These are phyloP conservation scores for Rhinoptilus africanus DNA, from an alignment of 2,113 vertebrate genomes.

Conservation along the genomic window DNA sequence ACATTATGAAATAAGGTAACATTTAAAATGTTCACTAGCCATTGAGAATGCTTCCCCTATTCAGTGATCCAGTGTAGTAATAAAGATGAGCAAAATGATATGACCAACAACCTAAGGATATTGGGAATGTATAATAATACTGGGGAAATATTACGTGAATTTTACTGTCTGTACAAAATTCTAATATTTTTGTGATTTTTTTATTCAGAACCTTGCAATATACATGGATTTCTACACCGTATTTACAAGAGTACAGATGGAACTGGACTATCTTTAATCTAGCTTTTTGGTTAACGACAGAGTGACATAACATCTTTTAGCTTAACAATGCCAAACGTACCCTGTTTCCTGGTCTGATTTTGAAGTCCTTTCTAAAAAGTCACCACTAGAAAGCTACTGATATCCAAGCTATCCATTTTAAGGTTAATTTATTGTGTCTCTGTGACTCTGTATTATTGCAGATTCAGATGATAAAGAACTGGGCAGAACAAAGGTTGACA, in stretches of 20 bases:
- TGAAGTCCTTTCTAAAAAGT: neutral
- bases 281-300: neutral
- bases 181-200: neutral
- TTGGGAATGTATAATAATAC: neutral
- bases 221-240: neutral
- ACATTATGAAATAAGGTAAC: constrained; percentile 26
- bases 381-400: neutral
- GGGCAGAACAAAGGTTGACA: neutral
- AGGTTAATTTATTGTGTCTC: neutral
- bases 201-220: neutral
- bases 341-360: neutral
- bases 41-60: neutral
- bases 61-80: neutral
- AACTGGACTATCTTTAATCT: neutral
- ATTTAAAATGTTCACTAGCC: constrained; percentile 23
- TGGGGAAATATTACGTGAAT: neutral
- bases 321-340: neutral
- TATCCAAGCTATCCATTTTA: neutral
- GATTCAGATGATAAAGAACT: neutral
- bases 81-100: neutral
- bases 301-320: neutral
- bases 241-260: neutral
- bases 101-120: neutral
- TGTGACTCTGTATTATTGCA: neutral
- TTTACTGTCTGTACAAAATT: neutral